Evolutionary conservation across 2,888 invertebrate genomes (phyloP), one percentile per base, ranked within the genome.

Genomic region (Latrodectus hesperus): DNA sequence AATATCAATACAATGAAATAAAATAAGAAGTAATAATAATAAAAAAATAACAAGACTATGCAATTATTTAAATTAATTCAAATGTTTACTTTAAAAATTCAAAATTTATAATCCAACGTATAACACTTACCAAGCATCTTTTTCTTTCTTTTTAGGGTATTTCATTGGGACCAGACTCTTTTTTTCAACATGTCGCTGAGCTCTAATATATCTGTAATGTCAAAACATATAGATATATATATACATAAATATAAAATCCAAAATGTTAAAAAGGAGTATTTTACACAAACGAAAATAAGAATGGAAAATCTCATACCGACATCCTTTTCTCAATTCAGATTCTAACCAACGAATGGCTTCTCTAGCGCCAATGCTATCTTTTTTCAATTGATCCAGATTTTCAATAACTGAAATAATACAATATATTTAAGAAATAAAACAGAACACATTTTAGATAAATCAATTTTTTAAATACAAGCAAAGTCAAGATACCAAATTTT

Each of bases 311-410:
- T 22, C 90, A 82, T 95, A 97, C 90, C 97, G 94, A 90, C 97
- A 97, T 14, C 98, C 98, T 89, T 95, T 95, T 90, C 95, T 95
- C 90, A 98, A 95, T 92, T 98, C 97, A 64, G 94, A 93, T 92
- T 98, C 98, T 89, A 98, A 93, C 98, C 98, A 98, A 90, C 98
- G 96, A 88, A 98, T 98, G 6, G 97, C 97, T 92, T 98, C 97
- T 78, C 98, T 94, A 0, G 97, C 98, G 89, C 95, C 94, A 90
- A 95, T 95, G 91, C 96, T 95, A 90, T 95, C 95, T 88, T 96
- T 95, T 93, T 98, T 98, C 91, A 97, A 93, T 91, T 96, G 95
- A 92, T 98, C 98, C 92, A 98, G 93, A 89, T 96, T 96, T 91
- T 96, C 96, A 84, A 98, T 94, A 89, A 98, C 98, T 98, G 93